Base-by-base conservation (phyloP, 2,888 invertebrate genomes). In the Drosophila eohydei region DNA sequence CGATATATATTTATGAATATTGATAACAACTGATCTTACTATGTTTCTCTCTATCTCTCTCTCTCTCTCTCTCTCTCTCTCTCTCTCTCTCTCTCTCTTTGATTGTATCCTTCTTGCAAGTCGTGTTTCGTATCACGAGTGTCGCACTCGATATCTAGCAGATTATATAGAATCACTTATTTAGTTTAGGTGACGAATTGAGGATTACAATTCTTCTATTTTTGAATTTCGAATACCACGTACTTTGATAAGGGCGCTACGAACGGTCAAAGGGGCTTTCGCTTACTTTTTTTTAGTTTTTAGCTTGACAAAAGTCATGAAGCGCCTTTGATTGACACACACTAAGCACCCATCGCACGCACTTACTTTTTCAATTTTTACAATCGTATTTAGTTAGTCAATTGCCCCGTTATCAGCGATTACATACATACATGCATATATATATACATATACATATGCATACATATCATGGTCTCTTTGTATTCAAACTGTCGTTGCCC, bases 231-330 rank as follows among this genome's bases (percentile, higher is more conserved):
- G 64, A 44, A 63, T 72, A 50, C 7, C 50, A 80, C 80, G 80
- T 80, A 72, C n/a, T n/a, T 28, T 51, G 80, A 80, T 80, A 80
- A 80, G 64, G 54, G 55, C 55, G 67, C 52, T 56, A 26, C 48
- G 28, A 52, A 44, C 50, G 58, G 44, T 79, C 73, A 72, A 73
- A 70, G 48, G 50, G 64, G 73, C 67, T 77, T 77, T 77, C 21
- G 11, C 12, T 30, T 32, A 41, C 0, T n/a, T 34, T 21, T 30
- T 43, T 4, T 2, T 3, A 26, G 38, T 36, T 52, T 36, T 36
- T 36, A 16, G 14, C 16, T 36, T 38, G 44, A 36, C 50, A 38
- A 50, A 36, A 61, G 51, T 63, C 50, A 67, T 63, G 59, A 38
- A 51, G 7, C 41, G 41, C 41, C 36, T 43, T 57, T 75, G 69